Base-by-base conservation (phyloP, 2,797 vertebrate genomes). In the Tokudaia muenninki region DNA sequence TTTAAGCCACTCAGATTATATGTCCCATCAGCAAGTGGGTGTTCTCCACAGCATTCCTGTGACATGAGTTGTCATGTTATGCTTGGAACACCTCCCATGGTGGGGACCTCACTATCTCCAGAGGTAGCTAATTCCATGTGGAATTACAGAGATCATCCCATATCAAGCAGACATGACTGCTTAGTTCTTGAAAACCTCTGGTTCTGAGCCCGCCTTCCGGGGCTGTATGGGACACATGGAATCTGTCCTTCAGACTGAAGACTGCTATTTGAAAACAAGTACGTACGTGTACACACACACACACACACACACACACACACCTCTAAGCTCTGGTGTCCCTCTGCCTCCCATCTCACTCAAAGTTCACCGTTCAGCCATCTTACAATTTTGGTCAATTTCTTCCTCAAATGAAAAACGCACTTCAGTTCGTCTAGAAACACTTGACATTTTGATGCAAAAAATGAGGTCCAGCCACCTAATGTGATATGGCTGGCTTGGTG, bases 141-240 rank as follows among this genome's bases (percentile, higher is more conserved):
- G 63, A 92, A 52, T 95, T 92, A 47, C 70, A 79, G 79, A 84
- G 75, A 59, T 87, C 44, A 21, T 57, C 61, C 63, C 79, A 9
- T 74, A 50, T 93, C 78, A 74, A 78, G n/a, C 22, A 14, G 77
- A 75, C 87, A 3, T 80, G 24, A 83, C 90, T 89, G 13, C 81
- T 95, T 92, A 86, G 31, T 93, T 84, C 74, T 91, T 94, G 75
- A 44, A 89, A 72, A 94, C 63, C 31, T 47, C 89, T 55, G 29
- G 59, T 79, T 88, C 75, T 91, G 50, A 95, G 74, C 52, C 61
- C 89, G 82, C 63, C 63, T 87, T 83, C n/a, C 10, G 44, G 92
- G 26, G 8, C 59, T 63, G 1, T 57, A 7, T 6, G 75, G 88
- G 72, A 14, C 63, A 79, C 59, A 57, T 94, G 92, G 72, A 90